Conservation (phyloP, 2,797 vertebrate species). For the Silurus aristotelis region DNA sequence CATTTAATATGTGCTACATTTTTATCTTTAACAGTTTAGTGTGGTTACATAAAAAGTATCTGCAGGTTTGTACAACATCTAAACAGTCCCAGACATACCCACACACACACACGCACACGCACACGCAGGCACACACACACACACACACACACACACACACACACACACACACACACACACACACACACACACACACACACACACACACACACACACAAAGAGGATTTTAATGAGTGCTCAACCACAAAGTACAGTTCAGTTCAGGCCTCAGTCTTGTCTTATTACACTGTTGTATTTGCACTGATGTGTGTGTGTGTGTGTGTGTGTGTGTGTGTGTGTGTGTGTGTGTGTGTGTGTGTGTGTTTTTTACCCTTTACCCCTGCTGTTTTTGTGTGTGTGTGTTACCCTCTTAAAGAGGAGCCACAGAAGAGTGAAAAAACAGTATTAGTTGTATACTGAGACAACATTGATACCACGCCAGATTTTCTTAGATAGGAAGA, state of each 20-base stretch:
- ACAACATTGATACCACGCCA: conserved; percentile 30
- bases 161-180: background rate
- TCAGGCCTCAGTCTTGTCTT: background rate
- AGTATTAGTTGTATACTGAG: conserved; percentile 33
- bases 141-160: conserved; percentile 1
- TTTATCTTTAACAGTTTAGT: conserved; percentile 3
- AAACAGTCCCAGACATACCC: background rate
- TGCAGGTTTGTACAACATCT: background rate
- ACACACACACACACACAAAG: background rate
- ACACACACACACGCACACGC: background rate
- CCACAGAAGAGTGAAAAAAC: conserved; percentile 40
- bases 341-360: no score
- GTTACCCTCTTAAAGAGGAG: conserved; percentile 26
- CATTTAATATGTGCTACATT: background rate
- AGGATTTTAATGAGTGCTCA: background rate
- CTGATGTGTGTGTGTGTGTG: background rate
- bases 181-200: background rate
- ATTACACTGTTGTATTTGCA: conserved; percentile 32
- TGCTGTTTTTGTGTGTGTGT: conserved; percentile 16
- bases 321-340: background rate
- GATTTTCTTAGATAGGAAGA: conserved; percentile 38
- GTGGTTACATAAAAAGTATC: background rate
- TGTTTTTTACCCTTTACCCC: background rate
- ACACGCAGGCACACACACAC: background rate
- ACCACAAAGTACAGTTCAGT: background rate